Conservation (phyloP, 2,797 vertebrate species). For the Valencia hispanica region DNA sequence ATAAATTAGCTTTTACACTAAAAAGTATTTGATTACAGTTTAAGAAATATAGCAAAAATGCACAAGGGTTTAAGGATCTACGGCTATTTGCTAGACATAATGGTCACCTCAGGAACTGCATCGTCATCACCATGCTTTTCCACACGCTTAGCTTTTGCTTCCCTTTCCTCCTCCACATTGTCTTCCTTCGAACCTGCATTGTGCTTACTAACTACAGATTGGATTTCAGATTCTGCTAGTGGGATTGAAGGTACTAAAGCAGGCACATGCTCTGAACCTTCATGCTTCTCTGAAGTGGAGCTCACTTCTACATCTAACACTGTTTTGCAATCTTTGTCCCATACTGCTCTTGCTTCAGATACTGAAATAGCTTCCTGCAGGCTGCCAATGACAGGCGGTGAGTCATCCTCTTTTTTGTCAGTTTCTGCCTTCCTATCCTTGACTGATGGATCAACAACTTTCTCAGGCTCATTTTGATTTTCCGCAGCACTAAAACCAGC, state of each 20-base stretch:
- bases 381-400: conserved; percentile 46
- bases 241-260: conserved; percentile 44
- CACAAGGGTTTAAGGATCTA: conserved; percentile 10
- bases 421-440: conserved; percentile 47
- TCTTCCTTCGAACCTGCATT: conserved; percentile 46
- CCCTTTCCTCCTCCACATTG: conserved; percentile 57
- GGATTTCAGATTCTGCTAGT: conserved; percentile 52
- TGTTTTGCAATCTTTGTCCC: conserved; percentile 35
- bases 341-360: conserved; percentile 32
- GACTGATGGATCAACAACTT: conserved; percentile 44
- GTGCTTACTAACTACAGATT: conserved; percentile 61
- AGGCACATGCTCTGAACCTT: conserved; percentile 38
- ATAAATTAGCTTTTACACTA: not conserved
- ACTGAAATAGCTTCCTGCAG: conserved; percentile 56
- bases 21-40: not conserved
- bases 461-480: conserved; percentile 43
- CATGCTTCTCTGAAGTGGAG: conserved; percentile 33
- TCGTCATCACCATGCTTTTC: conserved; percentile 74
- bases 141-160: conserved; percentile 49
- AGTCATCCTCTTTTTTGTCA: conserved; percentile 46
- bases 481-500: conserved; percentile 25
- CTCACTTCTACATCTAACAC: conserved; percentile 45
- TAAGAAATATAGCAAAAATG: not conserved
- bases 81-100: conserved; percentile 49
- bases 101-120: conserved; percentile 78